These are phyloP conservation scores for Phortica variegata DNA, from an alignment of 1,140 invertebrate genomes.

Conservation along the genomic window DNA sequence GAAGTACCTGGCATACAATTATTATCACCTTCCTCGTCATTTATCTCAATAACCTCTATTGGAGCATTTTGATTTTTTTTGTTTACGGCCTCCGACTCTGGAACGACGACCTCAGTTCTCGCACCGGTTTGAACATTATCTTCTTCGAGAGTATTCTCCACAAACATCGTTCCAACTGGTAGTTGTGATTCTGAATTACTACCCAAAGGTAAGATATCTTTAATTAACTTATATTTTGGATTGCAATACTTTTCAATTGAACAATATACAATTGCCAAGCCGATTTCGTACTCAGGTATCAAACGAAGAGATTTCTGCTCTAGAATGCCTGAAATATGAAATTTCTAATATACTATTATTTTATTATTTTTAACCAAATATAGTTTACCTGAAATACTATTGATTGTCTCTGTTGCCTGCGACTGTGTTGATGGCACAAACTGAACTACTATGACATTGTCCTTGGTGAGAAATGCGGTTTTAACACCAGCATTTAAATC, in stretches of 20 bases:
- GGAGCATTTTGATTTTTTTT: not conserved
- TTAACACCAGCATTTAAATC: constrained; percentile 58
- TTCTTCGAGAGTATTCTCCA: constrained; percentile 14
- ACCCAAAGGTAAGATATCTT: constrained; percentile 30
- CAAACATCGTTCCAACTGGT: too few relatives aligned
- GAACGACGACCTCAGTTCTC: constrained; percentile 2
- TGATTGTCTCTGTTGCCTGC: constrained; percentile 59
- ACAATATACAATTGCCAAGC: constrained; percentile 65
- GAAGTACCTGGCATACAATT: too few relatives aligned
- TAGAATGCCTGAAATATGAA: constrained; percentile 48
- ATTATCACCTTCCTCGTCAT: constrained; percentile 5
- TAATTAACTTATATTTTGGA: constrained; percentile 59
- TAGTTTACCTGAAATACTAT: constrained; percentile 55
- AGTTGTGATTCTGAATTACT: too few relatives aligned
- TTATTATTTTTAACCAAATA: constrained; percentile 15
- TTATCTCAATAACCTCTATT: not conserved
- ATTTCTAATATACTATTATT: not conserved
- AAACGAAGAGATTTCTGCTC: constrained; percentile 60
- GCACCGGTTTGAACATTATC: not conserved
- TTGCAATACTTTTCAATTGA: constrained; percentile 68
- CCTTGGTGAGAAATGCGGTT: constrained; percentile 57
- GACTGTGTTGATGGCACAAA: constrained; percentile 52
- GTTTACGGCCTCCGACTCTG: constrained; percentile 16
- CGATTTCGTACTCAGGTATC: constrained; percentile 68
- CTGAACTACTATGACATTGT: constrained; percentile 60